phyloP scores from a whole-genome alignment of 1,140 invertebrate species.

The Micrasema minimum region DNA sequence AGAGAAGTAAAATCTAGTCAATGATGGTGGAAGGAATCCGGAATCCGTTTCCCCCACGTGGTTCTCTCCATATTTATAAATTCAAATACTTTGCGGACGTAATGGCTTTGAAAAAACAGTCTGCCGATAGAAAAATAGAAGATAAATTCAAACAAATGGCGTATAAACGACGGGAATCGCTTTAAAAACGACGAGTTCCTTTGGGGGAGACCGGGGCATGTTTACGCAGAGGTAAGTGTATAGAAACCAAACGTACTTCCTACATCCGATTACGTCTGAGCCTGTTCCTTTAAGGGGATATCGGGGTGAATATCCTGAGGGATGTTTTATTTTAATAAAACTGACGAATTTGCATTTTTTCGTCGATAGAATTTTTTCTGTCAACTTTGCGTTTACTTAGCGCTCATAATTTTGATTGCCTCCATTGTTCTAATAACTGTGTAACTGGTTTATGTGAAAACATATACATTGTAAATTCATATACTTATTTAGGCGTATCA shows the following conservation, averaged over 20 bases:
- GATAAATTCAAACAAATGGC: conserved; percentile 48
- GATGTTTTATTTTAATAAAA: conserved; percentile 7
- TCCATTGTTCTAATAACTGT: no score
- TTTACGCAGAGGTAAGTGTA: conserved; percentile 31
- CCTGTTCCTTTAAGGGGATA: conserved; percentile 9
- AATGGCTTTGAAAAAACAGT: conserved; percentile 46
- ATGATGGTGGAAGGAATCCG: no score
- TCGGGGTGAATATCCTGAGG: conserved; percentile 12
- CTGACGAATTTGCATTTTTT: neutral
- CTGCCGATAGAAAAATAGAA: conserved; percentile 38
- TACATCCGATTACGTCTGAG: conserved; percentile 25
- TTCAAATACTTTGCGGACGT: conserved; percentile 44
- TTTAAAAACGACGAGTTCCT: conserved; percentile 45
- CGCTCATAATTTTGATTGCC: no score
- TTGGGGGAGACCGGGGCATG: conserved; percentile 1
- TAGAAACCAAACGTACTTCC: conserved; percentile 20
- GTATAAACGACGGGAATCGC: conserved; percentile 47
- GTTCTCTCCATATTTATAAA: conserved; percentile 47
- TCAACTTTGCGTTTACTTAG: no score
- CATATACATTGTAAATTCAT: no score
- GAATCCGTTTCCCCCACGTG: no score
- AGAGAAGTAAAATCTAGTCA: no score
- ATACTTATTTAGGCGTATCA: no score
- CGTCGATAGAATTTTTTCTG: no score
- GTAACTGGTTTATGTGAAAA: no score